phyloP scores from a whole-genome alignment of 2,888 invertebrate species.

The Cyrtodaria siliqua region DNA sequence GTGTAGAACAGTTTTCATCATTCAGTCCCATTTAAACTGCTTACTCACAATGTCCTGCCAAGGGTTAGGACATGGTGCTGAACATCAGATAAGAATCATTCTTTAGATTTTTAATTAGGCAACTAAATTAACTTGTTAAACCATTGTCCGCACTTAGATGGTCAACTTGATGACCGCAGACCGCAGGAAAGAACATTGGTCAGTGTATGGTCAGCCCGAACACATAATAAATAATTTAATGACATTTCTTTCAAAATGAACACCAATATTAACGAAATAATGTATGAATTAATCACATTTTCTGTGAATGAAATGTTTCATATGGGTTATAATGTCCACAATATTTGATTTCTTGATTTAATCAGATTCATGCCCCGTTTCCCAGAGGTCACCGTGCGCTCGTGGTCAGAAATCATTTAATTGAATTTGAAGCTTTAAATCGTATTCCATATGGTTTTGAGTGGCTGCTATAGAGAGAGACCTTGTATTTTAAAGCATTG shows the following conservation, averaged over 20 bases:
- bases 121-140: conserved; percentile 23
- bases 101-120: conserved; percentile 10
- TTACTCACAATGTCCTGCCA: too few relatives aligned
- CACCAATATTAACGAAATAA: conserved; percentile 35
- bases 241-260: conserved; percentile 21
- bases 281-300: conserved; percentile 51
- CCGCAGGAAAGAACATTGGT: too few relatives aligned
- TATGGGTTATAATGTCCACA: conserved; percentile 7
- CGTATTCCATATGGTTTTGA: too few relatives aligned
- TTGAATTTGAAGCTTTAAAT: conserved; percentile 6
- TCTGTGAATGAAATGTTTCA: conserved; percentile 13
- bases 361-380: neutral
- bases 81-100: too few relatives aligned
- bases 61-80: too few relatives aligned
- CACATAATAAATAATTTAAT: conserved; percentile 47
- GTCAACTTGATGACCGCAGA: conserved; percentile 22
- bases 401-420: conserved; percentile 15
- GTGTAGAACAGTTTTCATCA: too few relatives aligned
- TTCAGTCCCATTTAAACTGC: too few relatives aligned
- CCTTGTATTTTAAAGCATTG: too few relatives aligned
- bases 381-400: conserved; percentile 33
- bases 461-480: too few relatives aligned
- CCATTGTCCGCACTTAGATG: conserved; percentile 33
- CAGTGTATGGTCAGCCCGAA: too few relatives aligned
- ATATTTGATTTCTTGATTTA: conserved; percentile 41